Percentiles rank a stretch among this genome's conserved stretches.
These are phyloP conservation scores for Camponotus pennsylvanicus DNA, from an alignment of 1,140 invertebrate genomes.

Conservation along the genomic window DNA sequence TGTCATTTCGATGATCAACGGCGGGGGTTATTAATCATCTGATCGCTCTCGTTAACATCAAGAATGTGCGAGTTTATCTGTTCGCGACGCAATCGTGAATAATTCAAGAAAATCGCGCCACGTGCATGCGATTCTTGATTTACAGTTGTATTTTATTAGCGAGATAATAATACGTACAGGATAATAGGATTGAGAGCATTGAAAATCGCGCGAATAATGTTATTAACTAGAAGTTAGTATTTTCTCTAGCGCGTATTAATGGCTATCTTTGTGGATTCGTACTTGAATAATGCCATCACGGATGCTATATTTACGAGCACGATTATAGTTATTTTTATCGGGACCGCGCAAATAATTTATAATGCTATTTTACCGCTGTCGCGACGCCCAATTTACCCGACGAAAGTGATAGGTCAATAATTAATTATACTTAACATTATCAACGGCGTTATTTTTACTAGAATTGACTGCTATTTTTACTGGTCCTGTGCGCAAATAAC, in stretches of 20 bases:
- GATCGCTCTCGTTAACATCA: constrained; percentile 5
- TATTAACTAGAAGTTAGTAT: background rate
- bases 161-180: background rate
- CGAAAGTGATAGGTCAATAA: constrained; percentile 13
- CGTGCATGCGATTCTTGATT: background rate
- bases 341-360: constrained; percentile 1
- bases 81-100: constrained; percentile 7
- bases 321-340: constrained; percentile 10
- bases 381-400: background rate
- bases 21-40: constrained; percentile 38
- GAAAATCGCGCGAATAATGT: background rate
- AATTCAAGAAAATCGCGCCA: constrained; percentile 17
- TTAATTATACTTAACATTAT: constrained; percentile 25
- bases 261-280: background rate
- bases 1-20: background rate
- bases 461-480: constrained; percentile 15
- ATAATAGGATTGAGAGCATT: background rate
- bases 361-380: background rate
- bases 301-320: constrained; percentile 1
- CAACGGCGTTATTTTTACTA: constrained; percentile 7
- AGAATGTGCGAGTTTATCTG: background rate
- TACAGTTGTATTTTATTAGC: constrained; percentile 5
- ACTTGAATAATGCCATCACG: background rate
- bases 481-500: constrained; percentile 5
- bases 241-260: background rate